Evolutionary conservation across 2,888 invertebrate species (phyloP).

Genomic region (Rugalucina vietnamica): DNA sequence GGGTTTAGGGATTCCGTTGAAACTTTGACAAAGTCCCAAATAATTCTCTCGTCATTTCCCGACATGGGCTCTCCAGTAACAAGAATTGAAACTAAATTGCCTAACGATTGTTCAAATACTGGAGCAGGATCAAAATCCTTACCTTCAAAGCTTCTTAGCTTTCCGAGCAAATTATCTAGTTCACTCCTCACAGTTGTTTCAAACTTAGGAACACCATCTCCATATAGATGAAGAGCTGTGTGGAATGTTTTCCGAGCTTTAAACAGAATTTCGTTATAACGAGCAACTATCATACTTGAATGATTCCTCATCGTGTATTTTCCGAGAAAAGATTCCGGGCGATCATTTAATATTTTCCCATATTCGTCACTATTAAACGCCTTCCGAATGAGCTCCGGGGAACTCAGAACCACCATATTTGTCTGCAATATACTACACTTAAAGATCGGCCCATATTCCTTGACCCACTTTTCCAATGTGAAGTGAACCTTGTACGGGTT

Average conservation of each 20-base stretch:
- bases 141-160: background rate
- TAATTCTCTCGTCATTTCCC: background rate
- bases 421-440: background rate
- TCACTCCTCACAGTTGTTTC: background rate
- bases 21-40: background rate
- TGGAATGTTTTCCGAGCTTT: background rate
- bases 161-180: background rate
- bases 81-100: background rate
- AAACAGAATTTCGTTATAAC: background rate
- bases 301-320: background rate
- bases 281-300: background rate
- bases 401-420: background rate
- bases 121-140: background rate
- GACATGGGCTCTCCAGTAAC: background rate
- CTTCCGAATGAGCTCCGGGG: background rate
- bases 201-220: background rate
- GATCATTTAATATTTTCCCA: background rate
- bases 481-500: background rate
- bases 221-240: background rate
- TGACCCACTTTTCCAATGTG: background rate
- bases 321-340: background rate
- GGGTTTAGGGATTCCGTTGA: background rate
- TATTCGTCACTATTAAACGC: background rate
- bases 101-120: background rate
- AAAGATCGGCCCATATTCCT: background rate